A percentile compares a stretch with the other conserved stretches of the same genome.
phyloP scores from a whole-genome alignment of 2,797 vertebrate genomes.

The Propithecus deckenii region DNA sequence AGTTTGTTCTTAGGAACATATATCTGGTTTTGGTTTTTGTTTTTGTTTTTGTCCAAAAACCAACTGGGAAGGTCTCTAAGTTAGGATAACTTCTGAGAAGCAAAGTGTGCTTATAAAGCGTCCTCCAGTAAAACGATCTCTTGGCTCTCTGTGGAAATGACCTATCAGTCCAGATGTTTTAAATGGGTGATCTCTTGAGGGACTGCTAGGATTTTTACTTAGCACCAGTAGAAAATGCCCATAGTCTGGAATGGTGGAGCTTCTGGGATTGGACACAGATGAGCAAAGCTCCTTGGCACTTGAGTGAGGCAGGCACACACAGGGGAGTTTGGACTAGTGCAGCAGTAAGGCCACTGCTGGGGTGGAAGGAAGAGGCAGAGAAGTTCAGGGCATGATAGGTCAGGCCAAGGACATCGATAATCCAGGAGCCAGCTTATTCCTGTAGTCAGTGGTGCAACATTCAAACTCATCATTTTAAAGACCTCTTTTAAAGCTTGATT shows the following conservation, averaged over 20 bases:
- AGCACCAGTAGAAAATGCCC: background rate
- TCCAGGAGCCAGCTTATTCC: background rate
- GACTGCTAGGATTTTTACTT: background rate
- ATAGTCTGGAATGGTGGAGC: background rate
- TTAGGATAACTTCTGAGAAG: background rate
- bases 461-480: background rate
- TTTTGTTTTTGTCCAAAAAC: conserved; percentile 1
- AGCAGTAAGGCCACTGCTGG: background rate
- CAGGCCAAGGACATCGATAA: background rate
- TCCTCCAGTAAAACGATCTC: conserved; percentile 65
- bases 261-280: background rate
- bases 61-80: background rate
- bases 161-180: background rate
- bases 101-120: conserved; percentile 44
- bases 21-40: background rate
- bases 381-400: background rate
- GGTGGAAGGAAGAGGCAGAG: rapidly evolving
- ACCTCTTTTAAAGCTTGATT: background rate
- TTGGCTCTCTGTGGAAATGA: conserved; percentile 58
- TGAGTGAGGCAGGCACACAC: background rate
- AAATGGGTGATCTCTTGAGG: background rate
- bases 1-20: conserved; percentile 56
- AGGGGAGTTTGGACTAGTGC: background rate
- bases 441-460: background rate
- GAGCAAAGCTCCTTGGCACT: background rate